These are phyloP conservation scores for Amia ocellicauda DNA, from an alignment of 2,113 vertebrate species.

Conservation along the genomic window DNA sequence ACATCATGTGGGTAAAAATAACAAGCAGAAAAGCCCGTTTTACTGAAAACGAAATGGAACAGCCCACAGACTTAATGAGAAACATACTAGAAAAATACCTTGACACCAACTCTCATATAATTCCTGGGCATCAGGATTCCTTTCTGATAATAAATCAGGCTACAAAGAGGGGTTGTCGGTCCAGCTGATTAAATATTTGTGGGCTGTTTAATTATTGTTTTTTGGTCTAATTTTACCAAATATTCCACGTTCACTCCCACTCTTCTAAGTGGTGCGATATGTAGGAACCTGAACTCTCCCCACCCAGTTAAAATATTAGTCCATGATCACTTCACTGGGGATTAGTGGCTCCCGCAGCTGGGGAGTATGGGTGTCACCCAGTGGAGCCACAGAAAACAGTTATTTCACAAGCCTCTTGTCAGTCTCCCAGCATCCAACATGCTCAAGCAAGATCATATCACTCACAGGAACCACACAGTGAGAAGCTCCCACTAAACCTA, in stretches of 20 bases:
- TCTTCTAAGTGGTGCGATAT: conserved; percentile 1
- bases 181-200: conserved; percentile 7
- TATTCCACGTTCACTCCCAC: background rate
- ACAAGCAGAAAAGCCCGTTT: no score
- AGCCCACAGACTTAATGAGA: background rate
- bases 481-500: no score
- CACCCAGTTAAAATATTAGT: background rate
- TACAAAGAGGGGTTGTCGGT: background rate
- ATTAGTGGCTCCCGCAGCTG: background rate
- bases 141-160: conserved; percentile 1
- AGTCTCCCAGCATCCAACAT: no score
- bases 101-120: background rate
- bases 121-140: background rate
- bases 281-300: conserved; percentile 3
- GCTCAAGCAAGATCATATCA: no score
- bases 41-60: background rate
- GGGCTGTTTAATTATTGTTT: conserved; percentile 1
- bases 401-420: no score
- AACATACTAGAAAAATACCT: background rate
- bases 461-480: no score
- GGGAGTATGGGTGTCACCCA: no score
- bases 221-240: background rate
- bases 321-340: background rate
- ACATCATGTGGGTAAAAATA: background rate
- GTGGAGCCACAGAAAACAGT: no score